Evolutionary conservation across 2,113 vertebrate species (phyloP), one percentile per base, ranked within the genome.

Genomic region (Colius striatus): DNA sequence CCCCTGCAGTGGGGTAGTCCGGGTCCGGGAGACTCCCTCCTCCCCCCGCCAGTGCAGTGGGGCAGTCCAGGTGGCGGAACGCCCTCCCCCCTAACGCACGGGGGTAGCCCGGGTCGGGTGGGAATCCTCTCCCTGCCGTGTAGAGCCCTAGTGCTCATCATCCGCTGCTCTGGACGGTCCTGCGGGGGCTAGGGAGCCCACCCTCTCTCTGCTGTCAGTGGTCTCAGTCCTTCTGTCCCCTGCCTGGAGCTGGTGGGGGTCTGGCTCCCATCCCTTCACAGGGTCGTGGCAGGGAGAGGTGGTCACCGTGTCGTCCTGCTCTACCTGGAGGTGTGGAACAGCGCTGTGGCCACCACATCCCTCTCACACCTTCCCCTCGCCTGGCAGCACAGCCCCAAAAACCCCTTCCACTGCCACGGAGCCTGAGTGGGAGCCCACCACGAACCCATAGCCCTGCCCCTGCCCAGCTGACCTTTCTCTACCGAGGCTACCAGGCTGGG

Each of bases 401-500:
- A 16, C 48, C n/a, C 41, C 22, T 16, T 45, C 26, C 8, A 0
- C 38, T 6, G 6, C 77, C 32, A 0, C 0, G 54, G 50, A 45
- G 32, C 66, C 16, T 0, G 26, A 10, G 34, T 8, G 27, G 45
- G 32, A 47, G 8, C 58, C 72, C 27, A 5, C 6, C 25, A 1
- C 9, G 3, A 16, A 18, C 13, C 1, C 19, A 2, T 7, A 34
- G 66, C 22, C 1, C 2, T 43, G 66, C 51, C 34, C n/a, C 25
- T 62, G 27, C 43, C 47, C 0, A 17, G 38, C 32, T 8, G 1
- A 19, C 6, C 1, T 3, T 63, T 11, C 13, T 29, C 26, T 45
- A 0, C 6, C 1, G 4, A 41, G 45, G 38, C 51, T 53, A 47
- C 41, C 11, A 7, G 48, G 63, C 19, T n/a, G 19, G 2, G 0